Conservation (phyloP, 2,888 invertebrate species). For the Campoletis raptor region DNA sequence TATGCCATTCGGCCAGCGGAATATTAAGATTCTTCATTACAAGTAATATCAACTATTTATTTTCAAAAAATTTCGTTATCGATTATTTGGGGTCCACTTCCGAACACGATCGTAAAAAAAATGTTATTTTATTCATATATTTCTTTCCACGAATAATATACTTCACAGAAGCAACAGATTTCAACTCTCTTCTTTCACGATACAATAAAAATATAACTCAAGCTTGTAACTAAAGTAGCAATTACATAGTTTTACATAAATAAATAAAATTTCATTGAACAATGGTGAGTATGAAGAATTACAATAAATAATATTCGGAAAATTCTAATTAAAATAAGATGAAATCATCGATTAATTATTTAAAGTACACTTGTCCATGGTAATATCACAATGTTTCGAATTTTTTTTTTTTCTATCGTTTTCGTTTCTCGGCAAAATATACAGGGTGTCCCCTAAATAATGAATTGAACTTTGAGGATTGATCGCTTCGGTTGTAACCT, state of each 20-base stretch:
- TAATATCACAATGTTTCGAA: constrained; percentile 44
- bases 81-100: neutral
- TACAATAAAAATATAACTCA: constrained; percentile 8
- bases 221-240: constrained; percentile 9
- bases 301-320: constrained; percentile 3
- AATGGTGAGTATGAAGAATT: neutral
- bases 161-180: constrained; percentile 42
- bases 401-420: neutral
- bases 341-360: constrained; percentile 24
- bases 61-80: neutral
- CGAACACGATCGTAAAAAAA: neutral
- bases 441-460: too few relatives aligned
- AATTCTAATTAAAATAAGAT: neutral
- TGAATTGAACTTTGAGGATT: too few relatives aligned
- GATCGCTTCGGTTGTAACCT: too few relatives aligned
- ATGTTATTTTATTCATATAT: constrained; percentile 1
- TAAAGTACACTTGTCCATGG: constrained; percentile 42
- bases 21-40: too few relatives aligned
- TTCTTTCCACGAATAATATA: constrained; percentile 7
- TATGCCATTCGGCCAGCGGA: too few relatives aligned
- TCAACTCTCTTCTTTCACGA: neutral
- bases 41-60: neutral
- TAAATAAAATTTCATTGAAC: constrained; percentile 11
- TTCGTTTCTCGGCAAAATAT: neutral
- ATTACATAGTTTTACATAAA: constrained; percentile 1